A percentile compares a stretch with the other conserved stretches of the same genome.
Evolutionary conservation across 2,888 invertebrate species (phyloP).

Genomic region (Sthenelais limicola): DNA sequence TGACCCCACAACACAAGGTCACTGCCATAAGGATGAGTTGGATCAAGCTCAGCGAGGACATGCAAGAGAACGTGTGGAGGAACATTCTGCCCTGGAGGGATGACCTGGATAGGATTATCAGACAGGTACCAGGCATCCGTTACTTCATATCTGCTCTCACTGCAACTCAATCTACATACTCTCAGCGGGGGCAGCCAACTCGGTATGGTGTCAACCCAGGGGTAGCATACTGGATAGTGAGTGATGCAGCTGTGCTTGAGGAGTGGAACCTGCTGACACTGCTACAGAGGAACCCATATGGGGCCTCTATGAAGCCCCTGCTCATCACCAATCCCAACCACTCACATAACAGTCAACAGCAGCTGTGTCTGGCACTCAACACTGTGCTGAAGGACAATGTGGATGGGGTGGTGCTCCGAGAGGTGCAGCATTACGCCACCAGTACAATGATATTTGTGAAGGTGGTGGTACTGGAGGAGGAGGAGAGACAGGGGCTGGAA

Average conservation of each 20-base stretch:
- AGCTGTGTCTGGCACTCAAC: too few species aligned
- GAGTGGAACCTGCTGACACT: not conserved
- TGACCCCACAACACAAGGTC: not conserved
- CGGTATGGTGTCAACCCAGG: slow-evolving; percentile 20
- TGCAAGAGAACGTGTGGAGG: slow-evolving; percentile 7
- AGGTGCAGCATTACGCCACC: too few species aligned
- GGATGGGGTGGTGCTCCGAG: slow-evolving; percentile 18
- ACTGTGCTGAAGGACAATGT: slow-evolving; percentile 30
- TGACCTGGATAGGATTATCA: slow-evolving; percentile 10
- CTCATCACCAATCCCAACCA: slow-evolving; percentile 6
- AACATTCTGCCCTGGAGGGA: slow-evolving; percentile 10
- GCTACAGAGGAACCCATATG: slow-evolving; percentile 15
- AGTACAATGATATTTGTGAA: too few species aligned
- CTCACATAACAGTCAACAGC: too few species aligned
- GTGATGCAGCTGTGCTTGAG: not conserved
- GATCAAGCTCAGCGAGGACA: slow-evolving; percentile 12
- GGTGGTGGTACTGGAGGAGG: too few species aligned
- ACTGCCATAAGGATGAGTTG: slow-evolving; percentile 14
- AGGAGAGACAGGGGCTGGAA: too few species aligned
- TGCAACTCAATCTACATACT: slow-evolving; percentile 22
- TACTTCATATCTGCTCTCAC: slow-evolving; percentile 17
- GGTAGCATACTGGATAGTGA: slow-evolving; percentile 20
- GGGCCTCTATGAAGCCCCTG: slow-evolving; percentile 26
- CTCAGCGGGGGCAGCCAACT: too few species aligned
- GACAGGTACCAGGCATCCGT: slow-evolving; percentile 13